These are phyloP conservation scores for Pachymerium ferrugineum DNA, from an alignment of 2,888 invertebrate species.

Conservation along the genomic window DNA sequence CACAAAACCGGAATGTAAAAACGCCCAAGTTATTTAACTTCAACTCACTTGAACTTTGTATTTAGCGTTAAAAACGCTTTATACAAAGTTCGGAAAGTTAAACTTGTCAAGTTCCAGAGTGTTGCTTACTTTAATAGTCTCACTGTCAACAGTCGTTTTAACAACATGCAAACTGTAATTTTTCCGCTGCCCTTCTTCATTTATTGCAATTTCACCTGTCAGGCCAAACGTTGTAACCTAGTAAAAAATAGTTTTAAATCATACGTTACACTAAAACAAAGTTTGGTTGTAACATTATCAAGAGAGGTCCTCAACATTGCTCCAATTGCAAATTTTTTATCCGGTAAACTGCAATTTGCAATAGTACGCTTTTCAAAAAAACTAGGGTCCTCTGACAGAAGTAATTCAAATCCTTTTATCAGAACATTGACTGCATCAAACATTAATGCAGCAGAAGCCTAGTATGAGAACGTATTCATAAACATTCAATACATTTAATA, in stretches of 20 bases:
- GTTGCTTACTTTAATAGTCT: constrained; percentile 74
- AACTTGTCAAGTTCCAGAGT: too few relatives aligned
- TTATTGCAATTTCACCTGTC: constrained; percentile 85
- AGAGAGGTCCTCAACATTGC: too few relatives aligned
- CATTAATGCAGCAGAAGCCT: constrained; percentile 93
- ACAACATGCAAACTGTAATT: constrained; percentile 86
- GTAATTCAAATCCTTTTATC: constrained; percentile 84
- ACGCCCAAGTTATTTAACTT: too few relatives aligned
- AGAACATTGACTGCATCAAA: constrained; percentile 91
- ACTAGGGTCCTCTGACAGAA: too few relatives aligned
- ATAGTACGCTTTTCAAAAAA: too few relatives aligned
- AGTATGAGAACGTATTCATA: constrained; percentile 34
- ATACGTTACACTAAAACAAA: too few relatives aligned
- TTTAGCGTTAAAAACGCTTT: too few relatives aligned
- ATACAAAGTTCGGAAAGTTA: not conserved
- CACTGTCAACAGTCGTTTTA: constrained; percentile 89
- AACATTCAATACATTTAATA: not conserved
- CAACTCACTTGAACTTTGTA: too few relatives aligned
- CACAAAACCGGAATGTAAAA: too few relatives aligned
- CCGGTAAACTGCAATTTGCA: too few relatives aligned
- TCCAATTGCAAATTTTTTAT: too few relatives aligned
- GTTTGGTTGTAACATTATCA: too few relatives aligned
- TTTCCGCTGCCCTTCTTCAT: constrained; percentile 78
- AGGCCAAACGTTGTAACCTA: constrained; percentile 86
- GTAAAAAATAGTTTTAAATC: not conserved